Evolutionary conservation across 2,888 invertebrate genomes (phyloP).

Genomic region (Caenorhabditis afra): DNA sequence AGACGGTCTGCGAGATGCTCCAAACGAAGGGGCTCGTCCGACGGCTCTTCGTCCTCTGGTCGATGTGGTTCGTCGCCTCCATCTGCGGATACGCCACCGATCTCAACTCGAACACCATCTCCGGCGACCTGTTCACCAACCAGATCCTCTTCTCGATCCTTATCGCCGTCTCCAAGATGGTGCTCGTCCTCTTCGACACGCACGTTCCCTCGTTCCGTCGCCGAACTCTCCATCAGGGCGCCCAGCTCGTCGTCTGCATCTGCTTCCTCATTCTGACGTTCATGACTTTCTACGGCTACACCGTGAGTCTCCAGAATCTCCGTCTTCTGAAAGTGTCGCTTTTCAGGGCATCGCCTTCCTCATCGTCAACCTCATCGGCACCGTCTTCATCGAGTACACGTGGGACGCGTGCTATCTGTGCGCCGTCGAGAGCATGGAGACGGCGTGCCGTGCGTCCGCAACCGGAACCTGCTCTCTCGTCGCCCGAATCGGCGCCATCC

Average conservation of each 20-base stretch:
- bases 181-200: slow-evolving; percentile 76
- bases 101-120: slow-evolving; percentile 76
- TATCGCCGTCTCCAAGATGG: slow-evolving; percentile 78
- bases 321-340: too few species aligned
- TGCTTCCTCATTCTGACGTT: slow-evolving; percentile 76
- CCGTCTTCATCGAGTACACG: slow-evolving; percentile 79
- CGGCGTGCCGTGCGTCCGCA: slow-evolving; percentile 72
- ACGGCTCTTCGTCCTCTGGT: slow-evolving; percentile 76
- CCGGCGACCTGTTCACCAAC: slow-evolving; percentile 77
- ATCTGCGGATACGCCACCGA: slow-evolving; percentile 79
- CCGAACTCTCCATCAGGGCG: slow-evolving; percentile 76
- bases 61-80: slow-evolving; percentile 78
- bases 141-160: slow-evolving; percentile 78
- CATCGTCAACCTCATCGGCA: slow-evolving; percentile 76
- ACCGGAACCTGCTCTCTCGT: slow-evolving; percentile 77
- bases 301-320: slow-evolving; percentile 56
- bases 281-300: slow-evolving; percentile 70
- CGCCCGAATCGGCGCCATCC: slow-evolving; percentile 77
- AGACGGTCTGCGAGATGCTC: slow-evolving; percentile 70
- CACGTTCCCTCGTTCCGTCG: slow-evolving; percentile 73
- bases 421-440: slow-evolving; percentile 78
- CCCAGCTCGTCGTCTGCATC: slow-evolving; percentile 75
- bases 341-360: slow-evolving; percentile 76
- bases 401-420: slow-evolving; percentile 80
- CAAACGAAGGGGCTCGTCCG: slow-evolving; percentile 69